phyloP scores from a whole-genome alignment of 2,797 vertebrate species.

The Cichlasoma orientale region DNA sequence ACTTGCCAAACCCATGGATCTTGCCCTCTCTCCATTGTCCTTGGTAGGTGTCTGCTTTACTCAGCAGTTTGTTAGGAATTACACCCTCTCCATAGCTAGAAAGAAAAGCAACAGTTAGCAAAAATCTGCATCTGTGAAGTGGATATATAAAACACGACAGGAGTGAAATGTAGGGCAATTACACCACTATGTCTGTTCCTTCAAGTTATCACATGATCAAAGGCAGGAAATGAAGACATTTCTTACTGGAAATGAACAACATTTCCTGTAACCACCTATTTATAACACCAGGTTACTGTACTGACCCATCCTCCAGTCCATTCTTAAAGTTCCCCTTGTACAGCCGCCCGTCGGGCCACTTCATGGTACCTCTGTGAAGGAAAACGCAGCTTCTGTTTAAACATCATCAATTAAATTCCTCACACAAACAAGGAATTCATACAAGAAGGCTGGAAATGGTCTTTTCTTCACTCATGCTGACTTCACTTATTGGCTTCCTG shows the following conservation, averaged over 20 bases:
- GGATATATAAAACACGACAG: not conserved
- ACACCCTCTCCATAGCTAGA: slow-evolving; percentile 69
- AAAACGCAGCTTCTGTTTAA: not conserved
- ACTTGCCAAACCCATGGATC: slow-evolving; percentile 94
- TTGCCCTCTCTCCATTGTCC: slow-evolving; percentile 95
- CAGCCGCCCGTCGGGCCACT: slow-evolving; percentile 90
- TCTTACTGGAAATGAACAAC: not conserved
- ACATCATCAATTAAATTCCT: not conserved
- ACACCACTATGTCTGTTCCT: not conserved
- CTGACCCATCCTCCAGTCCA: slow-evolving; percentile 94
- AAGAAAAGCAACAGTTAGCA: not conserved
- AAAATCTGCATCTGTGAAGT: not conserved
- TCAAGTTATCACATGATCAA: not conserved
- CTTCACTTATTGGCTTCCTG: not conserved
- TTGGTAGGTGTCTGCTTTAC: slow-evolving; percentile 88
- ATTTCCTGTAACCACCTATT: not conserved
- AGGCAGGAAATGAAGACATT: not conserved
- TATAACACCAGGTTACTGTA: not conserved
- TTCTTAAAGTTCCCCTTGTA: slow-evolving; percentile 94
- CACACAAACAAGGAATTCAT: not conserved
- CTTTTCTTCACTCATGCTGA: not conserved
- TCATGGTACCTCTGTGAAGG: slow-evolving; percentile 87
- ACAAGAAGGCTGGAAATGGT: not conserved
- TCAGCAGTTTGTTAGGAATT: slow-evolving; percentile 86
- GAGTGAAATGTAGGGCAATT: not conserved